Evolutionary conservation across 2,888 invertebrate genomes (phyloP).

Genomic region (Halictus ligatus): DNA sequence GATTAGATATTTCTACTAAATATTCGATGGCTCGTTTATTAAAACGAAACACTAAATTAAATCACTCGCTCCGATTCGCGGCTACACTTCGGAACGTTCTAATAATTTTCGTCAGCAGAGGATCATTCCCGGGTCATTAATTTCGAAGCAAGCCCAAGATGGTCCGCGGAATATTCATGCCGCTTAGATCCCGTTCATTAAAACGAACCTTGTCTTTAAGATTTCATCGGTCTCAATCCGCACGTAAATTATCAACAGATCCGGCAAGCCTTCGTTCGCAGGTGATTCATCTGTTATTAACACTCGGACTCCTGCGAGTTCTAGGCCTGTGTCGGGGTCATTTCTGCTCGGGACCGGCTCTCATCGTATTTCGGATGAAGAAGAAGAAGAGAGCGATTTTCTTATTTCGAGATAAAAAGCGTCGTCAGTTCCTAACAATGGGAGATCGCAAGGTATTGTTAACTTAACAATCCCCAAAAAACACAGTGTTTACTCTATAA

Average conservation of each 20-base stretch:
- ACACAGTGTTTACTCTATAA: no score
- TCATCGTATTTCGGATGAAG: no score
- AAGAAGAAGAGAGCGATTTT: no score
- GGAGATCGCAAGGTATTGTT: no score
- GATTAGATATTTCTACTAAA: background rate
- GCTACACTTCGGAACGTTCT: background rate
- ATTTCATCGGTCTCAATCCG: constrained; percentile 10
- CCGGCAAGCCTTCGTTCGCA: background rate
- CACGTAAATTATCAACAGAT: background rate
- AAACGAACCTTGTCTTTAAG: background rate
- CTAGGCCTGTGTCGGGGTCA: no score
- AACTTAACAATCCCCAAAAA: no score
- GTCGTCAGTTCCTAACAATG: no score
- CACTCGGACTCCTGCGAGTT: no score
- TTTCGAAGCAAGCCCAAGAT: background rate
- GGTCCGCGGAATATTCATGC: background rate
- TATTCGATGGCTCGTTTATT: background rate
- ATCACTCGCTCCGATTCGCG: background rate
- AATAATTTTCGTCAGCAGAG: background rate
- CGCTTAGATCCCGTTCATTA: background rate
- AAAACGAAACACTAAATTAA: background rate
- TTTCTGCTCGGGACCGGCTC: no score
- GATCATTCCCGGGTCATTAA: background rate
- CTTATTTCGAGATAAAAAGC: no score
- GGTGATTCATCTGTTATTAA: background rate